Conservation (phyloP, 2,888 invertebrate genomes). For the Rosalia funebris region DNA sequence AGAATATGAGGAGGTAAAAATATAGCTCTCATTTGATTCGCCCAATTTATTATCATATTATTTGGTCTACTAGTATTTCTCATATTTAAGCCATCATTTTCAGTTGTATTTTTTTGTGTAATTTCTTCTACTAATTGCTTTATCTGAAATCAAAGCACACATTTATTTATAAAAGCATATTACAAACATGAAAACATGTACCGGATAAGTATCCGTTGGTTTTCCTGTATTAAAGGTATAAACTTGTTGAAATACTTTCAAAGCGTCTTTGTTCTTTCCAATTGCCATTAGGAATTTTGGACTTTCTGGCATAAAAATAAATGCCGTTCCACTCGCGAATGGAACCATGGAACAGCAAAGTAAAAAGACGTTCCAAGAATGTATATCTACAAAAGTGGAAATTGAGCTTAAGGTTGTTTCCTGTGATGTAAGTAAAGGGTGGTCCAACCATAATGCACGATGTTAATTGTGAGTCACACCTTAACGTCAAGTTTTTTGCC, state of each 20-base stretch:
- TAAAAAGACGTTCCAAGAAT: conserved; percentile 72
- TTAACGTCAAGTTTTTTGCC: too few species aligned
- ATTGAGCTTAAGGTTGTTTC: too few species aligned
- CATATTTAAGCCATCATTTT: neutral
- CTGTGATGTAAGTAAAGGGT: too few species aligned
- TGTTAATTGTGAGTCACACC: too few species aligned
- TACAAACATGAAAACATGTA: conserved; percentile 51
- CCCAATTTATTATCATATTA: conserved; percentile 68
- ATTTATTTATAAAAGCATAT: neutral
- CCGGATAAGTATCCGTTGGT: conserved; percentile 72
- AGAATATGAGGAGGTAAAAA: conserved; percentile 71
- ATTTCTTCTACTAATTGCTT: conserved; percentile 59
- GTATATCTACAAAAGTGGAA: conserved; percentile 63
- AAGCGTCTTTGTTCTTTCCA: conserved; percentile 73
- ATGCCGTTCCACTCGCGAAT: conserved; percentile 70
- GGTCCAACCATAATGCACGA: too few species aligned
- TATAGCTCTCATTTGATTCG: conserved; percentile 72
- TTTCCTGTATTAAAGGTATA: conserved; percentile 74
- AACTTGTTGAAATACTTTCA: conserved; percentile 71
- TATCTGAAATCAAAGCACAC: conserved; percentile 58
- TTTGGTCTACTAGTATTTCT: neutral
- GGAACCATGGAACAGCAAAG: conserved; percentile 72
- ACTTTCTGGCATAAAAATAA: conserved; percentile 76
- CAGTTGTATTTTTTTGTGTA: conserved; percentile 54
- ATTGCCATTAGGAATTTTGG: conserved; percentile 81